phyloP scores from a whole-genome alignment of 2,113 vertebrate genomes.

The Lepisosteus osseus region DNA sequence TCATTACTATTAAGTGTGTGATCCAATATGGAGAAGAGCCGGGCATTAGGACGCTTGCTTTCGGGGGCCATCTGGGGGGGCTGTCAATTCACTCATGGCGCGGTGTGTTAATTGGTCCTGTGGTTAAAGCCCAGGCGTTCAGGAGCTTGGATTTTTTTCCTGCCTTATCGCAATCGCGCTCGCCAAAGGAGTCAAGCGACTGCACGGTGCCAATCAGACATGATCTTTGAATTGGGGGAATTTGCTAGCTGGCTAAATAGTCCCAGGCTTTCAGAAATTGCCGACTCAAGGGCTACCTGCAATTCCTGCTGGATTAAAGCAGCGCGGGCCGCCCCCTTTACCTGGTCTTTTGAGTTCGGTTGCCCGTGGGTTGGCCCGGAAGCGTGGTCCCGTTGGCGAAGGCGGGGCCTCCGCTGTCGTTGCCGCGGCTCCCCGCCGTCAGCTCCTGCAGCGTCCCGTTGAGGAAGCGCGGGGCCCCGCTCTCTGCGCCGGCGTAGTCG shows the following conservation, averaged over 20 bases:
- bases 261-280: too few relatives aligned
- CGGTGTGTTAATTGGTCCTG: background rate
- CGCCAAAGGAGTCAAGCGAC: background rate
- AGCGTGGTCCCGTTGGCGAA: constrained; percentile 72
- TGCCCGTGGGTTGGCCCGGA: constrained; percentile 48
- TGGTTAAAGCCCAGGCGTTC: background rate
- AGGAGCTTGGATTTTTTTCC: background rate
- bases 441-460: constrained; percentile 81
- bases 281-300: too few relatives aligned
- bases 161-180: background rate
- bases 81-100: background rate
- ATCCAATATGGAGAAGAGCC: background rate
- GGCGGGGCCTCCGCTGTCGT: constrained; percentile 65
- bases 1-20: background rate
- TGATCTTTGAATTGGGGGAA: too few relatives aligned
- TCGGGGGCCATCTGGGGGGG: background rate
- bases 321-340: constrained; percentile 38
- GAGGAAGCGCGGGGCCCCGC: constrained; percentile 31
- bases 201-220: too few relatives aligned
- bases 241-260: too few relatives aligned
- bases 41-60: background rate
- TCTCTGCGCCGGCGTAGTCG: constrained; percentile 69
- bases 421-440: constrained; percentile 62
- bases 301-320: too few relatives aligned
- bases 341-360: constrained; percentile 88